phyloP scores from a whole-genome alignment of 35 echinoderm and acorn worm genomes.

The Amphiura filiformis region DNA sequence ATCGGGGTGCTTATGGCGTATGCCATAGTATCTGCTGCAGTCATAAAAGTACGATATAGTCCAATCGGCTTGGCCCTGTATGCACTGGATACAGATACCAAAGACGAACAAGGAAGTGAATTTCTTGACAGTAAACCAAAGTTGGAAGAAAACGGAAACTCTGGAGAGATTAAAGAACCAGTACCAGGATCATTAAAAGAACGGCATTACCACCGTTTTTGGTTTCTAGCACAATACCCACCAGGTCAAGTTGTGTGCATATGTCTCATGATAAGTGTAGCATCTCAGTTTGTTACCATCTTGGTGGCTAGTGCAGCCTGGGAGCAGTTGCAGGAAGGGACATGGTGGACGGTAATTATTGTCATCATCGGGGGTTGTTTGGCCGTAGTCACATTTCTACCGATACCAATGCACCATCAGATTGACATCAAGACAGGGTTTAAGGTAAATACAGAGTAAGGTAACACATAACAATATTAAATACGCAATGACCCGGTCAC shows the following conservation, averaged over 20 bases:
- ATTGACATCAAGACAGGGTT: slow-evolving; percentile 3
- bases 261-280: slow-evolving; percentile 24
- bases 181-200: slow-evolving; percentile 19
- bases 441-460: slow-evolving; percentile 35
- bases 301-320: neutral
- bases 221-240: neutral
- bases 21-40: slow-evolving; percentile 55
- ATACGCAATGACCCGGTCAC: neutral
- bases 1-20: slow-evolving; percentile 83
- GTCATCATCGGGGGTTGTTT: neutral
- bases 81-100: neutral
- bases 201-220: neutral
- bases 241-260: slow-evolving; percentile 32
- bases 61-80: neutral
- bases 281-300: slow-evolving; percentile 1
- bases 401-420: slow-evolving; percentile 60
- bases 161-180: neutral
- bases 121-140: neutral
- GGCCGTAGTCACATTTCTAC: slow-evolving; percentile 40
- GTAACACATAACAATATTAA: too few relatives aligned
- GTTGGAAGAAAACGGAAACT: neutral
- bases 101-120: neutral
- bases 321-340: slow-evolving; percentile 1
- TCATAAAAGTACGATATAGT: slow-evolving; percentile 68
- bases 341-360: slow-evolving; percentile 42